Evolutionary conservation across 2,888 invertebrate genomes (phyloP).

Genomic region (Acrocyrtus sp.): DNA sequence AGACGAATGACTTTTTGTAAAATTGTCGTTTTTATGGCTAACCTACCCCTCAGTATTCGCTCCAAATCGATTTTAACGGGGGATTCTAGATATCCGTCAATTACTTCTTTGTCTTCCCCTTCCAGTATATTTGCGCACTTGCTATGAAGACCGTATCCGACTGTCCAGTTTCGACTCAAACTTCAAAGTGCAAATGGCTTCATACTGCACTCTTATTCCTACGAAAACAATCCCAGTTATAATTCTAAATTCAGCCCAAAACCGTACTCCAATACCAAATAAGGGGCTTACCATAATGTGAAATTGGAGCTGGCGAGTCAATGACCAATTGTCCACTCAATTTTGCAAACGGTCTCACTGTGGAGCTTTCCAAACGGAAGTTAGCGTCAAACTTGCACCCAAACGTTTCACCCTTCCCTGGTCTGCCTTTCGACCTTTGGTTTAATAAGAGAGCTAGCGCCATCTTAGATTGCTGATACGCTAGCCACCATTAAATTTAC

Average conservation of each 20-base stretch:
- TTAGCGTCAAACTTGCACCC: conserved; percentile 33
- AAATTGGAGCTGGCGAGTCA: conserved; percentile 36
- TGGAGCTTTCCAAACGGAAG: conserved; percentile 30
- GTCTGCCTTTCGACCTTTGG: conserved; percentile 29
- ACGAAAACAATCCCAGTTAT: too few species aligned
- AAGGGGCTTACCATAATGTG: conserved; percentile 36
- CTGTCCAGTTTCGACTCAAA: conserved; percentile 37
- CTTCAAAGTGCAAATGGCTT: conserved; percentile 32
- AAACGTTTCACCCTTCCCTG: conserved; percentile 36
- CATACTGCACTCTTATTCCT: conserved; percentile 38
- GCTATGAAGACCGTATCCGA: conserved; percentile 22
- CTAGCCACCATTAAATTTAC: too few species aligned
- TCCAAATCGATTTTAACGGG: conserved; percentile 38
- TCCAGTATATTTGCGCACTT: conserved; percentile 31
- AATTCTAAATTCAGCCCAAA: not conserved
- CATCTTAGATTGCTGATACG: conserved; percentile 18
- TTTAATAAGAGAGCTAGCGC: conserved; percentile 27
- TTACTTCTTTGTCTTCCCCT: conserved; percentile 15
- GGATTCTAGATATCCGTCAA: conserved; percentile 34
- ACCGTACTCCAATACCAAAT: too few species aligned
- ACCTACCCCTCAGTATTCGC: conserved; percentile 28
- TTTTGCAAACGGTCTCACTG: conserved; percentile 31
- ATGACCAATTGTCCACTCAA: conserved; percentile 25
- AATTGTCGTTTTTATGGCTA: not conserved
- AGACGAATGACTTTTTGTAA: not conserved